Evolutionary conservation across 2,888 invertebrate species (phyloP), one percentile per base, ranked within the genome.

Genomic region (Pocota personata): DNA sequence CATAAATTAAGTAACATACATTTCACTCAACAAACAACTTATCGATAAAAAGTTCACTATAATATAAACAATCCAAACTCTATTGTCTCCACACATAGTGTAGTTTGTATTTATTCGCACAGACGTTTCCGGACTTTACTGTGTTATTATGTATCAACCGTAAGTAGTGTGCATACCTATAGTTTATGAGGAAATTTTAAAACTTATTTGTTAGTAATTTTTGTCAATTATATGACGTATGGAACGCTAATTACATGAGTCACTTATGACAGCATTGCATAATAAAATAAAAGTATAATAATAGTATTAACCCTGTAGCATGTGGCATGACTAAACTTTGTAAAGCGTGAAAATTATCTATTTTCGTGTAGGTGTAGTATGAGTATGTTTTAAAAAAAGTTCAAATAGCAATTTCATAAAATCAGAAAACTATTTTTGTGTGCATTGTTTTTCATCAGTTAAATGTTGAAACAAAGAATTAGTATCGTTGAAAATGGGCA

Each of bases 111-210:
- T 52, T 14, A 52, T 30, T 52, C 14, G 30, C 14, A 0, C 24
- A 24, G 3, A 0, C n/a, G 30, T 14, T 32, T 57, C 35, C 32
- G 19, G 19, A 19, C 16, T 35, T 6, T 19, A 19, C 48, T 1
- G 8, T n/a, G 3, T 32, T 21, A 50, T 30, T 30, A 66, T 67
- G 67, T 67, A 67, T 27, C 37, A 27, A 40, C 37, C 40, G 67
- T 67, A 67, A 67, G 67, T 67, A 52, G 4, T n/a, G 2, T n/a
- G n/a, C n/a, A n/a, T n/a, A n/a, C n/a, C n/a, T n/a, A n/a, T 5
- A 27, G 27, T 27, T 2, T 21, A 27, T 12, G 12, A 37, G 40
- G 1, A 19, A 12, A 14, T 4, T 32, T 32, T 3, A 10, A 19
- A 35, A 32, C 6, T 14, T 32, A 8, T 57, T 27, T 30, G 8